Conservation (phyloP, 2,888 invertebrate species). For the Unio delphinus region DNA sequence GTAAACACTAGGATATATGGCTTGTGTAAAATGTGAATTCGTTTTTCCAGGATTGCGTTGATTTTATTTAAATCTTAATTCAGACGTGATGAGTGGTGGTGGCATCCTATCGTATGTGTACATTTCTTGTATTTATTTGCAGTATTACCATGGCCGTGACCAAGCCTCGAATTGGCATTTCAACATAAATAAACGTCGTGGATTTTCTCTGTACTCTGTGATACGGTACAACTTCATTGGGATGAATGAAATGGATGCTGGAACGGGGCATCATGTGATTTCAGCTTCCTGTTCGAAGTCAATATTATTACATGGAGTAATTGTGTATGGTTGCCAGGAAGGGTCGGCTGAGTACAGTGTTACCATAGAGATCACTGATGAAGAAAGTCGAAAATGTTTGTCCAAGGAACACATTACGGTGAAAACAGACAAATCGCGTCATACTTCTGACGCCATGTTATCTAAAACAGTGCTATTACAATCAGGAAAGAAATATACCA, state of each 20-base stretch:
- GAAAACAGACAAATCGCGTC: conserved; percentile 12
- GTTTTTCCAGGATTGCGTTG: too few relatives aligned
- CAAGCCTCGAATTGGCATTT: conserved; percentile 25
- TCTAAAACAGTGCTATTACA: conserved; percentile 9
- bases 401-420: conserved; percentile 4
- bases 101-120: too few relatives aligned
- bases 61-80: too few relatives aligned
- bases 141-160: conserved; percentile 14
- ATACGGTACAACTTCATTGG: conserved; percentile 21
- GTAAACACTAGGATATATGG: too few relatives aligned
- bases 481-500: conserved; percentile 12
- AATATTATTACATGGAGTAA: conserved; percentile 20
- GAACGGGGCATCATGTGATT: conserved; percentile 10
- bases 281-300: conserved; percentile 18
- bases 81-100: too few relatives aligned
- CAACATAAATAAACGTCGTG: conserved; percentile 11
- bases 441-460: conserved; percentile 21
- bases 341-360: conserved; percentile 16
- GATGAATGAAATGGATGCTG: conserved; percentile 14
- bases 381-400: too few relatives aligned
- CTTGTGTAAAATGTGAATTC: too few relatives aligned
- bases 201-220: conserved; percentile 16
- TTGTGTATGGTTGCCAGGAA: conserved; percentile 23
- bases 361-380: conserved; percentile 5
- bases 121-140: too few relatives aligned